Conservation (phyloP, 35 echinoderm and acorn worm genomes). For the Stichopus chloronotus region DNA sequence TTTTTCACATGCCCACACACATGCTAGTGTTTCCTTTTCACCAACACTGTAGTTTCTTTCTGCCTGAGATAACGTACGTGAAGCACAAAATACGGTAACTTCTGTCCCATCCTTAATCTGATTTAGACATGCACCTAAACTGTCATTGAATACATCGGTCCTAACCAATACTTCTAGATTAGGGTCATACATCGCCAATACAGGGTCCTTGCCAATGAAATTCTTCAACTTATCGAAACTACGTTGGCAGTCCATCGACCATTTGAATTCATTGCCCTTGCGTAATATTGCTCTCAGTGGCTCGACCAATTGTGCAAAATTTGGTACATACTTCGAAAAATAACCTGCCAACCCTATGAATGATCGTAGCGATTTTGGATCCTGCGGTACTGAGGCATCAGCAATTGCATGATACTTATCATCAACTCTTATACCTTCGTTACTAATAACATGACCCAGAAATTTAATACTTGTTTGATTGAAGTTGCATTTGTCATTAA, state of each 20-base stretch:
- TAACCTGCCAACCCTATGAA: neutral
- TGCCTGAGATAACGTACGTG: conserved; percentile 34
- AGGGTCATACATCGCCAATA: conserved; percentile 37
- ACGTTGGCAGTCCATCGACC: neutral
- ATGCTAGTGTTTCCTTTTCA: conserved; percentile 15
- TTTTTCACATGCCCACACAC: conserved; percentile 73
- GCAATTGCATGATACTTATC: neutral
- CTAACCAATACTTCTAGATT: neutral
- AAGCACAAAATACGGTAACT: too few species aligned
- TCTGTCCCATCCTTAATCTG: conserved; percentile 57
- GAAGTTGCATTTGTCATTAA: conserved; percentile 72
- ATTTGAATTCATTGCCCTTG: conserved; percentile 4
- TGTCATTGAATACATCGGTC: conserved; percentile 2
- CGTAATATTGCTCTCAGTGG: neutral
- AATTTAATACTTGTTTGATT: conserved; percentile 14
- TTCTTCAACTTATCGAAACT: conserved; percentile 24
- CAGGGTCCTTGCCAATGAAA: conserved; percentile 27
- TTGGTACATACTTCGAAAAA: conserved; percentile 15
- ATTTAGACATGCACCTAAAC: conserved; percentile 60
- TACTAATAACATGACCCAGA: conserved; percentile 8
- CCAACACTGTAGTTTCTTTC: neutral
- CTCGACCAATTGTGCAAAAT: conserved; percentile 27
- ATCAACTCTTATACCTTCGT: neutral
- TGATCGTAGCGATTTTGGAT: neutral
- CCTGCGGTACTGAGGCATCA: conserved; percentile 11